These are phyloP conservation scores for Calephelis perditalis DNA, from an alignment of 2,888 invertebrate genomes.

Conservation along the genomic window DNA sequence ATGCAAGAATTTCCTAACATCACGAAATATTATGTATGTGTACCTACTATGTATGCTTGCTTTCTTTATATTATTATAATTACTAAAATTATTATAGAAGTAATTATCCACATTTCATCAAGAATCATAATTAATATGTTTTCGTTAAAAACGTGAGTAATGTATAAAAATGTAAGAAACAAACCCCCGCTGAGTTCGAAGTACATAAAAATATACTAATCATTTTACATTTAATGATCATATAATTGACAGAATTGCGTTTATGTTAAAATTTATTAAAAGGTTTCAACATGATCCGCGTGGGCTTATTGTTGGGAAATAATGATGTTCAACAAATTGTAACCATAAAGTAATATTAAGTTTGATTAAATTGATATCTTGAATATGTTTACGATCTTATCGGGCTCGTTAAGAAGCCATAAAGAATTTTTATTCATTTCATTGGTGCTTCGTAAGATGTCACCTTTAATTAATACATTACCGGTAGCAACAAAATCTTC, in stretches of 20 bases:
- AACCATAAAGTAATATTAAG: conserved; percentile 44
- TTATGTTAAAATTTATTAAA: conserved; percentile 41
- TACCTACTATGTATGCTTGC: too few relatives aligned
- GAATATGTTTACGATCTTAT: conserved; percentile 54
- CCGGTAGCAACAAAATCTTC: conserved; percentile 68
- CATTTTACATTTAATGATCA: conserved; percentile 19
- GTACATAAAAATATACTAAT: conserved; percentile 5
- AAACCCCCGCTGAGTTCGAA: too few relatives aligned
- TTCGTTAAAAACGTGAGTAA: background rate
- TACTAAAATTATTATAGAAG: too few relatives aligned
- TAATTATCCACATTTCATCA: too few relatives aligned
- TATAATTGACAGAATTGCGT: conserved; percentile 16
- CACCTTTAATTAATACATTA: conserved; percentile 75
- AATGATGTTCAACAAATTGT: conserved; percentile 49
- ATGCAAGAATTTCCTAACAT: too few relatives aligned
- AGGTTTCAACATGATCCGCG: conserved; percentile 36
- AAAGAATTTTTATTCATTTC: conserved; percentile 68
- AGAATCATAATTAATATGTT: background rate
- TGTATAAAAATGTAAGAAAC: too few relatives aligned
- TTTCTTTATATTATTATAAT: too few relatives aligned
- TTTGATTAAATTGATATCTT: conserved; percentile 44
- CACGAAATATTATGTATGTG: too few relatives aligned
- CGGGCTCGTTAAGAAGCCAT: conserved; percentile 45
- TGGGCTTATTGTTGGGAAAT: conserved; percentile 42
- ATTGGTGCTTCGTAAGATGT: conserved; percentile 70